phyloP scores from a whole-genome alignment of 2,888 invertebrate genomes.

The Pinctada fucata region DNA sequence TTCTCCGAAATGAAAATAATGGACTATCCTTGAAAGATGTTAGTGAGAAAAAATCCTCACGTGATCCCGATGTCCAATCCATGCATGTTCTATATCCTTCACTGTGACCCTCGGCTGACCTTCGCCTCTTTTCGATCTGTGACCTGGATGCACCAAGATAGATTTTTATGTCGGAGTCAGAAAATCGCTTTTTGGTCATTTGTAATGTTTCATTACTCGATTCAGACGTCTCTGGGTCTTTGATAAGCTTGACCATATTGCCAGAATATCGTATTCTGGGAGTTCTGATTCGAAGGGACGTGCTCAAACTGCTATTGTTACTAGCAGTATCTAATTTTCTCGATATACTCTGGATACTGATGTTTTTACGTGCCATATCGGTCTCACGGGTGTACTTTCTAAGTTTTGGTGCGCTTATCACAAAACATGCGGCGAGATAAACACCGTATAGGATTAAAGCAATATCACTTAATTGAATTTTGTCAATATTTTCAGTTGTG shows the following conservation, averaged over 20 bases:
- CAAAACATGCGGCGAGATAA: constrained; percentile 7
- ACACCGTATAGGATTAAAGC: constrained; percentile 12
- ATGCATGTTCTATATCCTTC: background rate
- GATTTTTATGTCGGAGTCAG: background rate
- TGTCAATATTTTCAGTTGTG: background rate
- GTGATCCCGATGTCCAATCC: constrained; percentile 6
- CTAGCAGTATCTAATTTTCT: constrained; percentile 8
- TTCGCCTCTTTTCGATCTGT: background rate
- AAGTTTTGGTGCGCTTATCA: constrained; percentile 13
- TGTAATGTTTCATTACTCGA: constrained; percentile 1
- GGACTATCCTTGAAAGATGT: background rate
- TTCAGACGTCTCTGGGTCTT: constrained; percentile 22
- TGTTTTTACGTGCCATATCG: constrained; percentile 6
- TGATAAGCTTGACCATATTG: constrained; percentile 15
- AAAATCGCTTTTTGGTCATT: background rate
- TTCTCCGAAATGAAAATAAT: background rate
- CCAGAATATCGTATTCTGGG: constrained; percentile 17
- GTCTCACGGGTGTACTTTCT: constrained; percentile 17
- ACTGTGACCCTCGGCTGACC: background rate
- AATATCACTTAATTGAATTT: constrained; percentile 1
- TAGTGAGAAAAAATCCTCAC: background rate
- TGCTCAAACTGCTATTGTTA: background rate
- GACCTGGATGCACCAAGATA: background rate
- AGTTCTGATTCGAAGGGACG: constrained; percentile 5
- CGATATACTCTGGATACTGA: constrained; percentile 22